Evolutionary conservation across 2,888 invertebrate species (phyloP), one percentile per base, ranked within the genome.

Genomic region (Deilephila elpenor): DNA sequence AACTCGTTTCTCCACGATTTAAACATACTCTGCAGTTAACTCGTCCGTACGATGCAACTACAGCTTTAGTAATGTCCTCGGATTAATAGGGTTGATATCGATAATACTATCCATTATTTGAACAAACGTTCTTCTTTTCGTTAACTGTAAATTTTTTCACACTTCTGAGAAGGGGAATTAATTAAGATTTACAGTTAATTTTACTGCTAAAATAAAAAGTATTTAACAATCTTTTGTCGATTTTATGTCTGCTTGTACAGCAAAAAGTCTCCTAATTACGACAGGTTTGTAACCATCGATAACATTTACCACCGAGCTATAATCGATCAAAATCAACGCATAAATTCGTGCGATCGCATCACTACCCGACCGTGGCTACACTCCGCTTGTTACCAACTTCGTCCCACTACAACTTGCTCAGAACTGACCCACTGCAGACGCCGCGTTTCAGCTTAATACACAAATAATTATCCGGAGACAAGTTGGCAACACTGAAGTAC

Each of bases 401-500:
- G 77, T 74, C 76, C 77, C 80, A 78, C 79, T 80, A 79, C 75
- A 67, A 51, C 51, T 67, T 67, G 51, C 14, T 5, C 67, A 25
- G 44, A 67, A 81, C 82, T 88, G 86, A 87, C 87, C 86, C 82
- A 85, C 80, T 83, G 82, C 81, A 80, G 78, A 56, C n/a, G 56
- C 7, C 17, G 56, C 77, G 81, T 76, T 80, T 79, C 75, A 82
- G 82, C 82, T 84, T 82, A 81, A 82, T 84, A 83, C 82, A 83
- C 84, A 86, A 88, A 87, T 86, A 84, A 88, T 86, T 86, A 85
- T 67, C 81, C 79, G 79, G 76, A 80, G 82, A 83, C 81, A 82
- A 82, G 74, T 79, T 84, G 75, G 76, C 75, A 78, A 73, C 74
- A 76, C 25, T 67, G 4, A 20, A 67, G 51, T 5, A 17, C 51